Evolutionary conservation across 2,797 vertebrate species (phyloP).

Genomic region (Antrozous pallidus): DNA sequence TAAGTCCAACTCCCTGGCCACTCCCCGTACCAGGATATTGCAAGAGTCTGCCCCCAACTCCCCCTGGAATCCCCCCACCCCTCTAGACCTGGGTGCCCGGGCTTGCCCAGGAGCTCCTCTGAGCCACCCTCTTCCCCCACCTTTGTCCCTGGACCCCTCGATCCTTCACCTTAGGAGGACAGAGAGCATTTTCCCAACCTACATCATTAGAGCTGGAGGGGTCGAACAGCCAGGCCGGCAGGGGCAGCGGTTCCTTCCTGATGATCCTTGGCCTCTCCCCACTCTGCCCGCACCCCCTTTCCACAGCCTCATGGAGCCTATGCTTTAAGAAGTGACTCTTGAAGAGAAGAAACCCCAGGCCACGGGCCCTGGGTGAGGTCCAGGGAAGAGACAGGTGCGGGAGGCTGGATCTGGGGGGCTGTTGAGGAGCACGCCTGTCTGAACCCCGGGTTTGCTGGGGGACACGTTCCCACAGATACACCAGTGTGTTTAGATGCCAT

Average conservation of each 20-base stretch:
- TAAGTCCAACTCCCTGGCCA: slow-evolving; percentile 77
- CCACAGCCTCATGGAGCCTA: background rate
- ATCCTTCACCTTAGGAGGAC: background rate
- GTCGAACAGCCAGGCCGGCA: background rate
- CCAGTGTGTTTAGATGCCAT: background rate
- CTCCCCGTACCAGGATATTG: background rate
- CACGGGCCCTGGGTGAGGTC: background rate
- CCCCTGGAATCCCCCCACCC: background rate
- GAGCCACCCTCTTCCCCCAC: background rate
- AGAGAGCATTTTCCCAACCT: background rate
- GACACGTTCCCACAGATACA: background rate
- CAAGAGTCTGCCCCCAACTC: background rate
- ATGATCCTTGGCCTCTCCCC: background rate
- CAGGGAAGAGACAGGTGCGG: no score
- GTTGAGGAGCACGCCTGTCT: background rate
- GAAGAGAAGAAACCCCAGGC: background rate
- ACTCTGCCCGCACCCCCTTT: background rate
- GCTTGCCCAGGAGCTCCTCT: background rate
- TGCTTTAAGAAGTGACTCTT: background rate
- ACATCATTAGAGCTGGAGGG: background rate
- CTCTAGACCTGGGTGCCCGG: no score
- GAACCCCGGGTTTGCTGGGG: background rate
- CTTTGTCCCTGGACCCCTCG: background rate
- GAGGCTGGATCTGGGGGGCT: background rate
- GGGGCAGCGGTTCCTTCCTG: background rate